Evolutionary conservation across 2,113 vertebrate species (phyloP).

Genomic region (Pimephales promelas): DNA sequence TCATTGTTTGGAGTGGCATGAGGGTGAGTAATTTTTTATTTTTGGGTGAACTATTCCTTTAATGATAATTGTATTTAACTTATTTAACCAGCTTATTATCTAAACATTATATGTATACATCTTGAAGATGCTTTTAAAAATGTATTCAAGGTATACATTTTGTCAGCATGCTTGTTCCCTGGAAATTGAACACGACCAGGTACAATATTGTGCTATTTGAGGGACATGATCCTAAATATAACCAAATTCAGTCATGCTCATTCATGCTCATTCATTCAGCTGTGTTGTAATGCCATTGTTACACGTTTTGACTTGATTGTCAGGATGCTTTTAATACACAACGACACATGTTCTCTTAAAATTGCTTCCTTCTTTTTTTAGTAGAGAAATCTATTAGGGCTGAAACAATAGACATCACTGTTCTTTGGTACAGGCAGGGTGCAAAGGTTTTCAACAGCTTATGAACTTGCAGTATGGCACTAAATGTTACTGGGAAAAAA

Average conservation of each 20-base stretch:
- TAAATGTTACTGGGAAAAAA: background rate
- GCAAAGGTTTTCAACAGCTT: background rate
- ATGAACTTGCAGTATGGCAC: background rate
- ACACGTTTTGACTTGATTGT: background rate
- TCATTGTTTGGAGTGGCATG: background rate
- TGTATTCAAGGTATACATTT: no score
- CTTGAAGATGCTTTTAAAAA: background rate
- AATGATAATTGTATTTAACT: background rate
- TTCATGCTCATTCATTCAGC: background rate
- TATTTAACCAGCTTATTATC: background rate
- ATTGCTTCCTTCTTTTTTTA: background rate
- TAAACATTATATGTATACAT: background rate
- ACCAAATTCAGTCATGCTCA: background rate
- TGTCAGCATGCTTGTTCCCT: no score
- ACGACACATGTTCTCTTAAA: background rate
- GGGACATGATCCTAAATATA: background rate
- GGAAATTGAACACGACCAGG: no score
- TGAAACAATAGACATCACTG: conserved; percentile 38
- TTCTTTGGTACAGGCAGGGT: conserved; percentile 18
- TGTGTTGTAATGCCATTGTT: background rate
- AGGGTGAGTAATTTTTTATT: background rate
- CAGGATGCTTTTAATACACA: background rate
- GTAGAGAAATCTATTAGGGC: conserved; percentile 3
- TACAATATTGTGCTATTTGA: background rate
- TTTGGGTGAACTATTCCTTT: background rate